Percentiles rank a stretch among this genome's conserved stretches.
phyloP scores from a whole-genome alignment of 2,113 vertebrate genomes.

The Psephotus haematonotus region DNA sequence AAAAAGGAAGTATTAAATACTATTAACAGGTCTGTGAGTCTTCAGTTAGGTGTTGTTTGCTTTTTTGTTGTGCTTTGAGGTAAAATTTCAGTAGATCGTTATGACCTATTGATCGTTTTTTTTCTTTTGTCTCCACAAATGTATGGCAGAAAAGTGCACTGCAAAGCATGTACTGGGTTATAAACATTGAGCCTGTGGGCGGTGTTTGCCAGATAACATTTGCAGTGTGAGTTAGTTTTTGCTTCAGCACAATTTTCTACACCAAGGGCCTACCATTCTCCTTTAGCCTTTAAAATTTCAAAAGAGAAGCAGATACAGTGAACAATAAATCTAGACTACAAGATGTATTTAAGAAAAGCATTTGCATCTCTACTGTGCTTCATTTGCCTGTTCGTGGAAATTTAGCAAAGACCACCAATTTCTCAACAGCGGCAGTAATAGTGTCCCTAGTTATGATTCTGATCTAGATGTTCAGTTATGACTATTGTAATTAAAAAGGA shows the following conservation, averaged over 20 bases:
- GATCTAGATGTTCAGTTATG: background rate
- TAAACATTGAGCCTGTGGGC: constrained; percentile 21
- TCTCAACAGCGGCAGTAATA: background rate
- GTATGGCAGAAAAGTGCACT: background rate
- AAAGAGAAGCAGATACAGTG: background rate
- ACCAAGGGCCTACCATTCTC: constrained; percentile 4
- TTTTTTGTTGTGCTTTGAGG: background rate
- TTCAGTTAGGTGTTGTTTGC: background rate
- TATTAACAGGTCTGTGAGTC: background rate
- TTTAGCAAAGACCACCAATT: background rate
- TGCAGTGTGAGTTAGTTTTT: background rate
- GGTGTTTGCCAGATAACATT: constrained; percentile 4
- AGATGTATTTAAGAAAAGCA: background rate
- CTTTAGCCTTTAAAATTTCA: constrained; percentile 17
- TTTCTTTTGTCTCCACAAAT: background rate
- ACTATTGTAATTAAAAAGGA: background rate
- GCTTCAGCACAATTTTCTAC: background rate
- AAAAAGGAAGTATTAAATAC: background rate
- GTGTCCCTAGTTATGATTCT: background rate
- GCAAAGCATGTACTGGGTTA: background rate
- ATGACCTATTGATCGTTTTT: background rate
- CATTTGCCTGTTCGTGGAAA: background rate
- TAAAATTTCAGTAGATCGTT: background rate
- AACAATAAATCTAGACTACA: background rate
- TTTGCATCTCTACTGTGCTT: background rate